Base-by-base conservation (phyloP, 2,113 vertebrate species). In the Trinectes maculatus region DNA sequence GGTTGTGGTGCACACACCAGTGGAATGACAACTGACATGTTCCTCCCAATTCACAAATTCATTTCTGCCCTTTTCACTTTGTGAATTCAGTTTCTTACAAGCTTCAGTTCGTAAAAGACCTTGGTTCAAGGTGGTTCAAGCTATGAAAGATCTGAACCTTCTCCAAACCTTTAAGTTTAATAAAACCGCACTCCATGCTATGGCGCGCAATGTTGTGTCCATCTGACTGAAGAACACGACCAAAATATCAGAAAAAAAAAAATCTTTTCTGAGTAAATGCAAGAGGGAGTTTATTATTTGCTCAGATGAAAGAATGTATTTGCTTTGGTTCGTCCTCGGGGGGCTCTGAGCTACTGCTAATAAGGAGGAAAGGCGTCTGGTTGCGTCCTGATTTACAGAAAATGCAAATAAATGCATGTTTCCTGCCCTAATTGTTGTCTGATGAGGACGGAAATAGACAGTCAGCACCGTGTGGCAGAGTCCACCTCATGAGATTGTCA, bases 341-440 rank as follows among this genome's bases (percentile, higher is more conserved):
- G 58, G 11, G 9, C 68, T 63, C 31, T 15, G 4, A 13, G n/a
- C 9, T 18, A 59, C 22, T 4, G 37, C 36, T 79, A 69, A 47
- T 62, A 54, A 60, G 34, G 71, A 33, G 16, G 43, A 29, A 49
- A 53, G 29, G 73, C 11, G 60, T 28, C 18, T 25, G 46, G 19
- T 53, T 67, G 33, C 37, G 25, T 68, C 48, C 36, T 74, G 64
- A 73, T 76, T 71, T 60, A 60, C 19, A 48, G 33, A 49, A 80
- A 73, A 84, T 84, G 83, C 69, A 84, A 87, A 85, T 73, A 80
- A 53, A 71, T 85, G 70, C 70, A 77, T 33, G 53, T 63, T 68
- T 67, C 34, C 48, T 29, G 47, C 10, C 48, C 29, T 53, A 78
- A 79, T 64, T 85, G 61, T 74, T 72, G 57, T 28, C 33, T 21